A percentile compares a stretch with the other conserved stretches of the same genome.
Conservation (phyloP, 1,140 invertebrate genomes). For the Elysia chlorotica region DNA sequence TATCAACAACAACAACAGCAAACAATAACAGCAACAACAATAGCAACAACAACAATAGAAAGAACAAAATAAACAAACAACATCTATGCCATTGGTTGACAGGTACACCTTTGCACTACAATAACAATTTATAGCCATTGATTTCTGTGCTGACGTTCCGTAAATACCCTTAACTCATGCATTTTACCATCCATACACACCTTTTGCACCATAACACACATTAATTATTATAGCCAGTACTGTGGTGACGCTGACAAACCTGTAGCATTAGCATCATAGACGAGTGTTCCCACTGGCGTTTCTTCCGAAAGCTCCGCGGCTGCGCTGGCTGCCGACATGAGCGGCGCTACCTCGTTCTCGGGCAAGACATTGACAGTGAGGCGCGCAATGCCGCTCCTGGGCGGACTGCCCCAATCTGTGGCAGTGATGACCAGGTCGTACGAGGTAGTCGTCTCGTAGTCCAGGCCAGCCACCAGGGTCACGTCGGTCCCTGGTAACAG, state of each 20-base stretch:
- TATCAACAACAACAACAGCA: no score
- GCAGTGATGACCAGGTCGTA: constrained; percentile 26
- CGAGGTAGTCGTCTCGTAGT: constrained; percentile 34
- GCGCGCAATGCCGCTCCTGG: constrained; percentile 21
- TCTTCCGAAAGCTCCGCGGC: constrained; percentile 20
- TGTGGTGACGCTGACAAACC: no score
- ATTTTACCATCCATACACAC: no score
- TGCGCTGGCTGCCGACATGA: constrained; percentile 11
- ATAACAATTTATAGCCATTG: neutral
- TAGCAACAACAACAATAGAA: no score
- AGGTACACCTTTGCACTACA: no score
- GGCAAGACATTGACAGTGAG: constrained; percentile 34
- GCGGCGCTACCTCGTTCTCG: constrained; percentile 33
- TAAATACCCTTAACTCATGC: no score
- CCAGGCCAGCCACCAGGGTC: constrained; percentile 14
- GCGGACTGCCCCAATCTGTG: constrained; percentile 25
- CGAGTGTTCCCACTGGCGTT: constrained; percentile 15
- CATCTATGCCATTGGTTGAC: no score
- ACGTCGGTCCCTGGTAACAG: constrained; percentile 8
- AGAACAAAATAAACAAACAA: no score
- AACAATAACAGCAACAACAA: no score
- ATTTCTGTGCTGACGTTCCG: no score
- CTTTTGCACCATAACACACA: no score
- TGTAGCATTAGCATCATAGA: constrained; percentile 33
- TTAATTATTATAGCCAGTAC: no score